A percentile compares a stretch with the other conserved stretches of the same genome.
phyloP scores from a whole-genome alignment of 2,888 invertebrate species.

The Cacoxenus indagator region DNA sequence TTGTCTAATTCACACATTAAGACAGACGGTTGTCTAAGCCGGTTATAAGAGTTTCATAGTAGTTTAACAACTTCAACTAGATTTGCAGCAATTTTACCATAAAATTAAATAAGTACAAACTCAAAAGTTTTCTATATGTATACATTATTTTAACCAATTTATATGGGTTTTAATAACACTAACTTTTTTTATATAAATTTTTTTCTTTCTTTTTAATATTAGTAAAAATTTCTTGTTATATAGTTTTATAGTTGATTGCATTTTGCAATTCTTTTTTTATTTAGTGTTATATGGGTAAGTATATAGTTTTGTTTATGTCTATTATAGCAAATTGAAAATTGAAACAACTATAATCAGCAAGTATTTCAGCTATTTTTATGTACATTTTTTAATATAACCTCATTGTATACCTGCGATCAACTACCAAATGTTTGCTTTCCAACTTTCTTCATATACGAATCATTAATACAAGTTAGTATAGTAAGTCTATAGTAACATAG shows the following conservation, averaged over 20 bases:
- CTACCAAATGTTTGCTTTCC: slow-evolving; percentile 48
- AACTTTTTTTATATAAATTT: slow-evolving; percentile 31
- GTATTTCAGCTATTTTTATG: slow-evolving; percentile 63
- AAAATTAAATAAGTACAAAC: slow-evolving; percentile 13
- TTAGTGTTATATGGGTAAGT: not conserved
- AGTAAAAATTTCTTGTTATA: not conserved
- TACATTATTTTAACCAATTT: slow-evolving; percentile 8
- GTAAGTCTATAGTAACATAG: not conserved
- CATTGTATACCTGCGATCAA: slow-evolving; percentile 62
- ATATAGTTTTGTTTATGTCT: not conserved
- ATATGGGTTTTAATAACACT: slow-evolving; percentile 44
- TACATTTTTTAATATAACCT: slow-evolving; percentile 58
- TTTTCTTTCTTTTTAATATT: slow-evolving; percentile 5
- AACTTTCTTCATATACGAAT: slow-evolving; percentile 34
- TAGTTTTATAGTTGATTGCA: slow-evolving; percentile 51
- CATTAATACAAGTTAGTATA: slow-evolving; percentile 9
- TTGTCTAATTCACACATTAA: slow-evolving; percentile 71
- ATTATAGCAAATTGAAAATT: slow-evolving; percentile 5
- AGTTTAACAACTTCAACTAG: slow-evolving; percentile 32
- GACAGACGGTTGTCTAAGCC: slow-evolving; percentile 49
- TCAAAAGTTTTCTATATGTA: not conserved
- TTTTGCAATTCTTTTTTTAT: slow-evolving; percentile 59
- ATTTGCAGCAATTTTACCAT: slow-evolving; percentile 40
- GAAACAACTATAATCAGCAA: slow-evolving; percentile 58
- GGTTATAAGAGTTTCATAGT: slow-evolving; percentile 37